These are phyloP conservation scores for Pan paniscus DNA, from an alignment of 2,113 vertebrate genomes.

Conservation along the genomic window DNA sequence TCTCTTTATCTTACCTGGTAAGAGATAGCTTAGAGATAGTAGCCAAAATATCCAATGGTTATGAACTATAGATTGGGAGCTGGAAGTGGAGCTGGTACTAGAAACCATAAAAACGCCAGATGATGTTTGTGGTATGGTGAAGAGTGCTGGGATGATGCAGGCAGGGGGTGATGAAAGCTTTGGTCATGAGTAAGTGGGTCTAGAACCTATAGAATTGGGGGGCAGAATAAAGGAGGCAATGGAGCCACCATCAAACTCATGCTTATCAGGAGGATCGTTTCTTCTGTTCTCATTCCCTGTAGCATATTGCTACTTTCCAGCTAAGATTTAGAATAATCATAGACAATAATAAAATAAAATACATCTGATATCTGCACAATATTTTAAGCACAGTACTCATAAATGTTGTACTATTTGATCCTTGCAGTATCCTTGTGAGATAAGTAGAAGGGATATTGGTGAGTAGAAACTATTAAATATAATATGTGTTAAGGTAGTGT, in stretches of 20 bases:
- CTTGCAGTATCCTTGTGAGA: not conserved
- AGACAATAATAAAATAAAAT: conserved; percentile 11
- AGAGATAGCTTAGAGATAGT: not conserved
- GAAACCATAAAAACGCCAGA: not conserved
- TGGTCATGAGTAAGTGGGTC: not conserved
- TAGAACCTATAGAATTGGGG: not conserved
- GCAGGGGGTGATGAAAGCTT: not conserved
- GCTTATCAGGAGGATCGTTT: not conserved
- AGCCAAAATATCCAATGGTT: not conserved
- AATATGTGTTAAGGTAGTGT: not conserved
- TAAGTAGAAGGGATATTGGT: not conserved
- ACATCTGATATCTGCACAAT: not conserved
- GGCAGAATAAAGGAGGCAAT: not conserved
- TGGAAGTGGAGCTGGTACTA: not conserved
- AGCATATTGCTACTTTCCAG: not conserved
- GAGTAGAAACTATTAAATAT: conserved; percentile 15
- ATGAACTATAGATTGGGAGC: not conserved
- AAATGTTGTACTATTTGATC: not conserved
- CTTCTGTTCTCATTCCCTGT: not conserved
- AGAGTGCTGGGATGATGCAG: not conserved
- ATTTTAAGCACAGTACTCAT: not conserved
- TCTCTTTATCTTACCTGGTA: not conserved
- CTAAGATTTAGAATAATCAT: not conserved
- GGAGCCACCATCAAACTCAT: not conserved
- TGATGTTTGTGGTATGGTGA: not conserved